Conservation (phyloP, 2,888 invertebrate species). For the Cataglyphis altisquamis region DNA sequence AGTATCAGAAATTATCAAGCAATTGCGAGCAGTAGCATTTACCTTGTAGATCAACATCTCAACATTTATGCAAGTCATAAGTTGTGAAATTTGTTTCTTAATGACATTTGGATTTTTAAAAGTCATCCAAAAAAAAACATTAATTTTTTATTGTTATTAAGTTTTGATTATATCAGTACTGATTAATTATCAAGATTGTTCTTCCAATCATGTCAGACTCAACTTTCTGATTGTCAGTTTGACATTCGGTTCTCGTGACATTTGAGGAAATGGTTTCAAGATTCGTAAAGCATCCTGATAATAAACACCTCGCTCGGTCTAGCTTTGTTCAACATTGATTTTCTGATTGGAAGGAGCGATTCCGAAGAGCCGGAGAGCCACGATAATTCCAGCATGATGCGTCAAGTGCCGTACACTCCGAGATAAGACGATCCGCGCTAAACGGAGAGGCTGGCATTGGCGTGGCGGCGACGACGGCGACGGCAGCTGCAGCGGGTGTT, state of each 20-base stretch:
- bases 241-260: neutral
- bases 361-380: constrained; percentile 9
- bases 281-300: neutral
- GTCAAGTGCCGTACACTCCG: constrained; percentile 39
- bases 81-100: neutral
- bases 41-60: neutral
- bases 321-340: constrained; percentile 17
- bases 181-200: neutral
- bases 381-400: constrained; percentile 49
- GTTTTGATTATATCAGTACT: neutral
- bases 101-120: neutral
- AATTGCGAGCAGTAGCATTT: neutral
- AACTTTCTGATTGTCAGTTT: neutral
- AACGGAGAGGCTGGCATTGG: constrained; percentile 44
- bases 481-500: constrained; percentile 3
- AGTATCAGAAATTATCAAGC: neutral
- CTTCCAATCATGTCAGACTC: neutral
- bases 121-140: neutral
- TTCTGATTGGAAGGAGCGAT: constrained; percentile 15
- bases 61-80: neutral
- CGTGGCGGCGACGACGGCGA: constrained; percentile 1
- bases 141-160: neutral
- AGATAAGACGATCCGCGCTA: constrained; percentile 48
- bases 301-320: neutral
- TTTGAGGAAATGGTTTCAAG: neutral